phyloP scores from a whole-genome alignment of 2,797 vertebrate genomes.

The Acrocephalus scirpaceus region DNA sequence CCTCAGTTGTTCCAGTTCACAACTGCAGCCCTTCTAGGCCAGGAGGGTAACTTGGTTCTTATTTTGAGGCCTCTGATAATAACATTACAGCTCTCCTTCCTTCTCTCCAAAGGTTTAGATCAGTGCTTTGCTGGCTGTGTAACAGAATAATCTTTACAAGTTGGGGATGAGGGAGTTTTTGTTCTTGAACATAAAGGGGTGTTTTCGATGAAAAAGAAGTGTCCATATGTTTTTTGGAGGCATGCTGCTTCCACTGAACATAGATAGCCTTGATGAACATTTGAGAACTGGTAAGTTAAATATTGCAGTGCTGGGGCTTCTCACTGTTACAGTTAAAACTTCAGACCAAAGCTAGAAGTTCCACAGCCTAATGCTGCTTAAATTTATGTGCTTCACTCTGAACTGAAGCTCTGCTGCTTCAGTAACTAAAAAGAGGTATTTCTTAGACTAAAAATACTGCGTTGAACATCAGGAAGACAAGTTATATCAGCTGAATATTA shows the following conservation, averaged over 20 bases:
- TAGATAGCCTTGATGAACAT: background rate
- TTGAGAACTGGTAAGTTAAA: background rate
- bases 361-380: background rate
- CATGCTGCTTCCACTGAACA: background rate
- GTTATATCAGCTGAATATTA: slow-evolving; percentile 28
- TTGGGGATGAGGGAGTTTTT: background rate
- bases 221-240: background rate
- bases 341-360: background rate
- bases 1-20: background rate
- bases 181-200: background rate
- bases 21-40: background rate
- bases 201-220: background rate
- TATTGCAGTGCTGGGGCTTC: background rate
- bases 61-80: background rate
- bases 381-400: background rate
- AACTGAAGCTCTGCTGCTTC: background rate
- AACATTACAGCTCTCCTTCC: background rate
- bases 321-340: background rate
- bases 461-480: slow-evolving; percentile 38
- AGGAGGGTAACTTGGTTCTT: background rate
- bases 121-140: background rate
- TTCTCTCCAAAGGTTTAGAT: background rate
- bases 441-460: slow-evolving; percentile 18
- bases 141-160: background rate
- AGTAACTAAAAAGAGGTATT: background rate